phyloP scores from a whole-genome alignment of 2,888 invertebrate genomes.

The Theretra japonica region DNA sequence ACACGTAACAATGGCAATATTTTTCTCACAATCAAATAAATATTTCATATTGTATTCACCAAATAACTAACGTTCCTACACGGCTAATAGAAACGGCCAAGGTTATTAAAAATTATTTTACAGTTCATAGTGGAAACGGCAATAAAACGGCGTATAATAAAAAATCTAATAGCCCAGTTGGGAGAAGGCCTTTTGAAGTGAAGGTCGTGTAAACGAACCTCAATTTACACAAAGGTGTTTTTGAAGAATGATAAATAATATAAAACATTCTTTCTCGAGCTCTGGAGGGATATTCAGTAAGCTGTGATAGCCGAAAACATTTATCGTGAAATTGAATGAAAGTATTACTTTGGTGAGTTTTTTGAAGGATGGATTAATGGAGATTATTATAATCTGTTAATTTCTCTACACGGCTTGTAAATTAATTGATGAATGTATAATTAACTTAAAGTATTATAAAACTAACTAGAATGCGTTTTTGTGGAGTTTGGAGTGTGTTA shows the following conservation, averaged over 20 bases:
- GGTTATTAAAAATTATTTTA: constrained; percentile 19
- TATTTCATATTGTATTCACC: neutral
- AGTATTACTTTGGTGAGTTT: neutral
- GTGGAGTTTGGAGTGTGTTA: too few relatives aligned
- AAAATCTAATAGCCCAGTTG: constrained; percentile 19
- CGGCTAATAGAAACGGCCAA: neutral
- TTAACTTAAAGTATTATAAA: too few relatives aligned
- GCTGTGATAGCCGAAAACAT: neutral
- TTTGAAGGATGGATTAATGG: neutral
- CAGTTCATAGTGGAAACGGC: constrained; percentile 10
- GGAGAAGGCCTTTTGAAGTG: constrained; percentile 10
- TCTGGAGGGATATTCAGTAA: neutral
- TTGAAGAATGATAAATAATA: constrained; percentile 26
- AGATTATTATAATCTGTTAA: neutral
- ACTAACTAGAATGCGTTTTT: too few relatives aligned
- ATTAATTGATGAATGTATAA: too few relatives aligned
- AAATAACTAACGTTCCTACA: neutral
- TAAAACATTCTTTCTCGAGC: constrained; percentile 6
- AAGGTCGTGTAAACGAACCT: constrained; percentile 23
- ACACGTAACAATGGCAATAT: too few relatives aligned
- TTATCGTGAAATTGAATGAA: neutral
- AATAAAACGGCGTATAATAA: constrained; percentile 20
- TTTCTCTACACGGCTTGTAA: too few relatives aligned
- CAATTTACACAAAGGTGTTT: constrained; percentile 21
- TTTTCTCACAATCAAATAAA: neutral